Evolutionary conservation across 2,888 invertebrate species (phyloP).

Genomic region (Escarpia spicata): DNA sequence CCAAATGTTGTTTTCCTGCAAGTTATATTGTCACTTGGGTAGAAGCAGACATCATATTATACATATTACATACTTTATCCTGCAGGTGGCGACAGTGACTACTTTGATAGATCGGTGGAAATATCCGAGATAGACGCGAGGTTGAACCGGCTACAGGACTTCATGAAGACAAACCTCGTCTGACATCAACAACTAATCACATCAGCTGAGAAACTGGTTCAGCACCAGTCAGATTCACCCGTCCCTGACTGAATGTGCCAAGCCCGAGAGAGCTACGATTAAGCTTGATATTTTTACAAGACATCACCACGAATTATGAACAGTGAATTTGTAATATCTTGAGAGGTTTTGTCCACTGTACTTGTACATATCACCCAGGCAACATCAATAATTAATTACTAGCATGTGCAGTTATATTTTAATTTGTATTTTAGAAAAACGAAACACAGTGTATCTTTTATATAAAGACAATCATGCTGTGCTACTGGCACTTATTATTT

Average conservation of each 20-base stretch:
- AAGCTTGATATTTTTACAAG: not conserved
- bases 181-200: not conserved
- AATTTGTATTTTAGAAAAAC: not conserved
- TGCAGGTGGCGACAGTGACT: constrained; percentile 56
- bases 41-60: not conserved
- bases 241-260: not conserved
- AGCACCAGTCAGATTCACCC: not conserved
- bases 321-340: not conserved
- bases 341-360: not conserved
- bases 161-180: constrained; percentile 14
- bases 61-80: constrained; percentile 19
- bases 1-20: not conserved
- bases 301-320: not conserved
- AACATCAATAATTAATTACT: not conserved
- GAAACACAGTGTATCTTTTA: not conserved
- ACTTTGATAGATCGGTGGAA: constrained; percentile 59
- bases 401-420: not conserved
- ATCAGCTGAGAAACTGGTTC: not conserved
- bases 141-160: constrained; percentile 56
- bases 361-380: not conserved
- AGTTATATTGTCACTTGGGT: not conserved
- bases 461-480: not conserved
- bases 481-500: not conserved
- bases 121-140: constrained; percentile 62
- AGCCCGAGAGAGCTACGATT: not conserved